Evolutionary conservation across 2,888 invertebrate genomes (phyloP), one percentile per base, ranked within the genome.

Genomic region (Stictocephala bisonia): DNA sequence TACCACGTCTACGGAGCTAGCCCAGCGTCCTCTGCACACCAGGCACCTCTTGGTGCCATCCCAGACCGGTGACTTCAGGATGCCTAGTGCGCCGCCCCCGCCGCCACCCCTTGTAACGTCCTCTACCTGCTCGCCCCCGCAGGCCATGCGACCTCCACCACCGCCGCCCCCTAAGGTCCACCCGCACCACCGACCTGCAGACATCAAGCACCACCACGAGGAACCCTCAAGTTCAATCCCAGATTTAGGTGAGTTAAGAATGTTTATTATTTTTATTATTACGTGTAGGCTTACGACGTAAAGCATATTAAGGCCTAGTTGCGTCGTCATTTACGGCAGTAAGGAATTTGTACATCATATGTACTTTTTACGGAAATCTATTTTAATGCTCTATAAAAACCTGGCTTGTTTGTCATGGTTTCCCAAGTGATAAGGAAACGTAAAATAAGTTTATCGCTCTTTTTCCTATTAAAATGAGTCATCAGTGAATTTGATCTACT

Each of bases 21-120:
- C 40, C 22, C 24, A 27, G 11, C 41, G 64, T 13, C 64, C 41
- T 24, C 26, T 64, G 3, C n/a, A n/a, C n/a, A 26, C 51, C 24
- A 20, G 51, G 26, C 51, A 41, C 20, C 60, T 68, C 22, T 40
- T 75, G 41, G 56, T 73, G 13, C 71, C 70, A 31, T 66, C 72
- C 13, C 72, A 75, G 44, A 72, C 75, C 27, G 76, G 74, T 44
- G 76, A 78, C 64, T 78, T 79, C 29, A 77, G 78, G 72, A 77
- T 77, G 81, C 83, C 79, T 81, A 82, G 77, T 81, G 82, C 76
- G 78, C 81, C 77, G 80, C 84, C 79, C 81, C 82, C 77, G 81
- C 82, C 75, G 79, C 81, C 77, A 80, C 78, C 77, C 15, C 68
- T 78, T 50, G 79, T 78, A 20, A 75, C 77, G 13, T 78, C 79